Evolutionary conservation across 2,113 vertebrate species (phyloP).

Genomic region (Syngnathoides biaculeatus): DNA sequence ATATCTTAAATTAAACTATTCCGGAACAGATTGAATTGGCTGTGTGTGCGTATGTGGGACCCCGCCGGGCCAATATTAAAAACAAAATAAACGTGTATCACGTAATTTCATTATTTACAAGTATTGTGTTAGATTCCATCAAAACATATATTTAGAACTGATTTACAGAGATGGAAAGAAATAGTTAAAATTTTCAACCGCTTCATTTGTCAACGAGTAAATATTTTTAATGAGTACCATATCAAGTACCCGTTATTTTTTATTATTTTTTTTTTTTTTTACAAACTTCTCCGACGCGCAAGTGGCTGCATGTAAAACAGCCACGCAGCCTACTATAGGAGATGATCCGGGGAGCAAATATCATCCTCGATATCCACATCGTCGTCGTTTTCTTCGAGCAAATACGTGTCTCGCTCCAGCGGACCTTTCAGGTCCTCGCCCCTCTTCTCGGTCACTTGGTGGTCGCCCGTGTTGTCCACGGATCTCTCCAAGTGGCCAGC

Average conservation of each 20-base stretch:
- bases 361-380: conserved; percentile 94
- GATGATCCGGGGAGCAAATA: conserved; percentile 76
- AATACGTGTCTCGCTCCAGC: conserved; percentile 71
- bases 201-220: conserved; percentile 12
- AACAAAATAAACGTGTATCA: not conserved
- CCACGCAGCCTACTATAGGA: conserved; percentile 73
- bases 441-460: conserved; percentile 66
- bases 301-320: conserved; percentile 6
- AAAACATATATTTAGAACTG: not conserved
- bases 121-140: not conserved
- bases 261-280: too few relatives aligned
- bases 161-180: conserved; percentile 4
- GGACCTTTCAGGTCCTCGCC: conserved; percentile 65
- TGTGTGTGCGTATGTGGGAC: not conserved
- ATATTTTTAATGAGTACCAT: conserved; percentile 27
- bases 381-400: conserved; percentile 76
- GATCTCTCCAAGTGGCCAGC: conserved; percentile 72
- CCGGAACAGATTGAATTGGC: not conserved
- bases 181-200: not conserved
- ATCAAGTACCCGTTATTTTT: conserved; percentile 26
- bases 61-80: not conserved
- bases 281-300: conserved; percentile 37
- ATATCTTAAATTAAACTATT: not conserved
- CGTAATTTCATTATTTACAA: not conserved
- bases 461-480: conserved; percentile 75